Base-by-base conservation (phyloP, 1,140 invertebrate species). In the Ips nitidus region DNA sequence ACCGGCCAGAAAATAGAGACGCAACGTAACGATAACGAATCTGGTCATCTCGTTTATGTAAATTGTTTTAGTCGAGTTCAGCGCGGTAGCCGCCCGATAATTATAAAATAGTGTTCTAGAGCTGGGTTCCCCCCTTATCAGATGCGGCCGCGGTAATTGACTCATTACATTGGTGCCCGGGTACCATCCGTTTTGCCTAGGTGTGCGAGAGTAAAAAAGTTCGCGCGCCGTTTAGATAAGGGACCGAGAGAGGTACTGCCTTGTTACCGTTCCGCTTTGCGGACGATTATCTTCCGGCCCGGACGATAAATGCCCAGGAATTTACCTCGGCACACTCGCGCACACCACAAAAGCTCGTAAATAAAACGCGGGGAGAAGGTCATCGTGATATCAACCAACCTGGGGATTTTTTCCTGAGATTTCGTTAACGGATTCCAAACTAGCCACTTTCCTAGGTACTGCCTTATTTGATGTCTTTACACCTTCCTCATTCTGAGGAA, bases 91-190 rank as follows among this genome's bases (percentile, higher is more conserved):
- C 45, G 36, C 60, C 45, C 37, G 45, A 43, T 62, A 62, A 62
- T 62, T 62, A 62, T 62, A 62, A 62, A 62, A 43, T 62, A 62
- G 60, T 62, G 60, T 62, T 62, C 60, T 52, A 62, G 60, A 22
- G 45, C 60, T 37, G 60, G 40, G 60, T 8, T 22, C 39, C 22
- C 22, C 22, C 39, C 60, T 62, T 62, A 62, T 62, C 60, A 62
- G 60, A 62, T 62, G 40, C 39, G 45, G 60, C 22, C 45, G 7
- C 60, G 45, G 60, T 62, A 62, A 62, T 62, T 52, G 60, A 62
- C 55, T 57, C 55, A 57, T 57, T 57, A 57, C 55, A 57, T 36
- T 55, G 55, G 37, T 57, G 22, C 55, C 55, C 55, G 55, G 39
- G 55, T 57, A 57, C 55, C 55, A 57, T 57, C 55, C 41, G 39